These are phyloP conservation scores for Lottia gigantea DNA, from an alignment of 2,888 invertebrate species.

Conservation along the genomic window DNA sequence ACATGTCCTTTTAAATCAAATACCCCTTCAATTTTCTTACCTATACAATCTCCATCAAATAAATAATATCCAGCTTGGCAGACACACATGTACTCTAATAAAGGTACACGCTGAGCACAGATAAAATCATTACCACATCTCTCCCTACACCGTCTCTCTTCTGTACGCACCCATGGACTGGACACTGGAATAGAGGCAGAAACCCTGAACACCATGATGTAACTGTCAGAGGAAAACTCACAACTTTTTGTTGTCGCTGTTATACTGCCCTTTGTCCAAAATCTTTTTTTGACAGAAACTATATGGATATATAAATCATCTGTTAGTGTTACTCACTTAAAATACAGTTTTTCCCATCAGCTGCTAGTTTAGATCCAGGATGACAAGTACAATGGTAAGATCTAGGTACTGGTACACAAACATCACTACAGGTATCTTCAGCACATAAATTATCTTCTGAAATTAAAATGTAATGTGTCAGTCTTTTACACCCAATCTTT, in stretches of 20 bases:
- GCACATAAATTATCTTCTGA: constrained; percentile 16
- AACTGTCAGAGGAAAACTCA: too few relatives aligned
- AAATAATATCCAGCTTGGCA: constrained; percentile 47
- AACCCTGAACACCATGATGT: too few relatives aligned
- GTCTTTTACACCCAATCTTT: too few relatives aligned
- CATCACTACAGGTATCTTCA: constrained; percentile 35
- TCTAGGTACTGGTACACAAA: constrained; percentile 53
- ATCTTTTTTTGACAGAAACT: too few relatives aligned
- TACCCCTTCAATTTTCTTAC: constrained; percentile 23
- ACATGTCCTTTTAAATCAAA: too few relatives aligned
- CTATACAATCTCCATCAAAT: constrained; percentile 38
- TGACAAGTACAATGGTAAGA: constrained; percentile 52
- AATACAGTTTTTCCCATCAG: constrained; percentile 42
- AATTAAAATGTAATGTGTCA: not conserved
- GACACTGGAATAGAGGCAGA: constrained; percentile 28
- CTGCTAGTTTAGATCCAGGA: constrained; percentile 41
- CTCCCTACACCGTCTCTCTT: constrained; percentile 35
- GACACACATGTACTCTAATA: constrained; percentile 42
- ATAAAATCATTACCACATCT: constrained; percentile 36
- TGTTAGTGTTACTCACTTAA: constrained; percentile 37
- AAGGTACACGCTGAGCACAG: constrained; percentile 44
- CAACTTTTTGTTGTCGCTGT: too few relatives aligned
- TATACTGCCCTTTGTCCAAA: too few relatives aligned
- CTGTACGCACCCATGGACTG: constrained; percentile 42
- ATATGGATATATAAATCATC: too few relatives aligned